Evolutionary conservation across 2,113 vertebrate species (phyloP).

Genomic region (Perccottus glenii): DNA sequence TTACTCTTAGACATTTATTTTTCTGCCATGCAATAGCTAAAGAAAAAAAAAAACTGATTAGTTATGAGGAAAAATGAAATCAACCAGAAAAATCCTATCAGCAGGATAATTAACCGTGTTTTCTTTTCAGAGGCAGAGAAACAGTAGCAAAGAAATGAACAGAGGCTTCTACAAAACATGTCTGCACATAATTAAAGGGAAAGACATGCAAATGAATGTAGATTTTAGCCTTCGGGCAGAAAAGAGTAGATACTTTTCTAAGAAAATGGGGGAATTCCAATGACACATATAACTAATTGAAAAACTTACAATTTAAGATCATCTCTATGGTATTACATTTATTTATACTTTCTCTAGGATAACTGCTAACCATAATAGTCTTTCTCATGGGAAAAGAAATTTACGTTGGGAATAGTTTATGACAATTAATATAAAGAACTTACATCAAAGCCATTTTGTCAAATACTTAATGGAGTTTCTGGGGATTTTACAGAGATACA

Average conservation of each 20-base stretch:
- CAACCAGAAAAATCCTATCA: conserved; percentile 49
- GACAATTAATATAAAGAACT: not conserved
- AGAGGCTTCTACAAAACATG: conserved; percentile 7
- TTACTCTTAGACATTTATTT: conserved; percentile 8
- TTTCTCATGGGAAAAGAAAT: not conserved
- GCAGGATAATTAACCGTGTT: conserved; percentile 51
- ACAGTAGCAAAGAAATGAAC: conserved; percentile 27
- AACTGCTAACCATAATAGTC: too few species aligned
- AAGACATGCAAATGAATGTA: conserved; percentile 4
- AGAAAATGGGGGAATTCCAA: not conserved
- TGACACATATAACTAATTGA: too few species aligned
- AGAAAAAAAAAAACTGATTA: conserved; percentile 28
- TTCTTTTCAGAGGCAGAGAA: conserved; percentile 27
- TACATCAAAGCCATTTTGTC: not conserved
- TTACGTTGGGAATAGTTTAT: not conserved
- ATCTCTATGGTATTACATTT: too few species aligned
- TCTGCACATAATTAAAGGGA: not conserved
- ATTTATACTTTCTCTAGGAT: too few species aligned
- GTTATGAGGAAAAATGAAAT: conserved; percentile 29
- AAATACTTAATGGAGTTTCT: not conserved
- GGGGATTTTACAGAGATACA: not conserved
- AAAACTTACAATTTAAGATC: too few species aligned
- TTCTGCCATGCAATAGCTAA: conserved; percentile 18
- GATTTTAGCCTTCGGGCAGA: not conserved
- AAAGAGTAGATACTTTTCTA: not conserved